Conservation (phyloP, 2,888 invertebrate genomes). For the Phortica magna region DNA sequence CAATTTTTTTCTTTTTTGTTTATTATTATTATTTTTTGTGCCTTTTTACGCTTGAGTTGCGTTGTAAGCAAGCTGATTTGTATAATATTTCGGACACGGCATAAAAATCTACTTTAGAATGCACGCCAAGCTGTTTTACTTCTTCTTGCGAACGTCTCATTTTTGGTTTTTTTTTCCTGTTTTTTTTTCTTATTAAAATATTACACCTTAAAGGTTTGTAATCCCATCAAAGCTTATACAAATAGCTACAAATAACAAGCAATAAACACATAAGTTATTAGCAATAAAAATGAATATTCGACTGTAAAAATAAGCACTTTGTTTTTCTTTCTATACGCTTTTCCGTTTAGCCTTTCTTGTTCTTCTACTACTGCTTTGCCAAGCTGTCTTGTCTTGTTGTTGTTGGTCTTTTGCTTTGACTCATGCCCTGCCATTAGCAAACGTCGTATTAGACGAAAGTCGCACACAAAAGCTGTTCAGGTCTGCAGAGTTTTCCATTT, state of each 20-base stretch:
- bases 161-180: too few species aligned
- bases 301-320: slow-evolving; percentile 5
- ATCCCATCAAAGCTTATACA: not conserved
- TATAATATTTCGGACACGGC: not conserved
- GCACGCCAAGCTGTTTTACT: too few species aligned
- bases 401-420: too few species aligned
- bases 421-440: not conserved
- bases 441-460: too few species aligned
- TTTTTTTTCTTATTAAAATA: not conserved
- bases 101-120: not conserved
- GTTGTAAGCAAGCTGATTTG: not conserved
- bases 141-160: too few species aligned
- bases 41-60: not conserved
- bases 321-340: not conserved
- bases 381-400: too few species aligned
- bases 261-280: slow-evolving; percentile 31
- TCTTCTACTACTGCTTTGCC: too few species aligned
- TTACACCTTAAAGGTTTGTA: not conserved
- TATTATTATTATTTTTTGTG: not conserved
- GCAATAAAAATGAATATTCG: slow-evolving; percentile 29
- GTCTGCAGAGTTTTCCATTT: too few species aligned
- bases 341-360: too few species aligned
- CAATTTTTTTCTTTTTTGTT: not conserved
- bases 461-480: too few species aligned
- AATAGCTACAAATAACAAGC: slow-evolving; percentile 14